phyloP scores from a whole-genome alignment of 2,797 vertebrate genomes.

The Catostomus latipinnis region DNA sequence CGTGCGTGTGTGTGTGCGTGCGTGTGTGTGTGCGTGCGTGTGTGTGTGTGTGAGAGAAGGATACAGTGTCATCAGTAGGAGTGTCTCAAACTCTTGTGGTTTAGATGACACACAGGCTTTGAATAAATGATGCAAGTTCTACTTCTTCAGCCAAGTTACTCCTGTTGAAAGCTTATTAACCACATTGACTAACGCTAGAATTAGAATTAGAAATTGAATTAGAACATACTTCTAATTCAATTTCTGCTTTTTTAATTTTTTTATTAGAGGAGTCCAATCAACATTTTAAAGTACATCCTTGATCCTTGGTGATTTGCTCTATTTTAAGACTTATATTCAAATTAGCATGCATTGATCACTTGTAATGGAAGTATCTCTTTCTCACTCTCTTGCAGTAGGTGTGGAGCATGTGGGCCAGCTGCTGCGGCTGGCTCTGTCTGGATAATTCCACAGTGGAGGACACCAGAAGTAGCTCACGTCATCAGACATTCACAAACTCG shows the following conservation, averaged over 20 bases:
- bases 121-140: slow-evolving; percentile 69
- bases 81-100: slow-evolving; percentile 41
- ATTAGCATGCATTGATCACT: neutral
- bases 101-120: slow-evolving; percentile 50
- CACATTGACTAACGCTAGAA: neutral
- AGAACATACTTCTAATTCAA: slow-evolving; percentile 12
- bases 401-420: slow-evolving; percentile 87
- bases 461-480: slow-evolving; percentile 56
- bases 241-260: neutral
- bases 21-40: too few species aligned
- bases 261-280: slow-evolving; percentile 2
- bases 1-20: neutral
- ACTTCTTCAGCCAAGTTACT: slow-evolving; percentile 55
- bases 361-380: slow-evolving; percentile 1
- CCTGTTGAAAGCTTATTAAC: slow-evolving; percentile 14
- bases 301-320: neutral
- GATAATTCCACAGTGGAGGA: slow-evolving; percentile 80
- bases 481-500: slow-evolving; percentile 87
- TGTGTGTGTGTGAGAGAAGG: neutral
- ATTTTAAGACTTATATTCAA: neutral
- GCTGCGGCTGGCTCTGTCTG: slow-evolving; percentile 92
- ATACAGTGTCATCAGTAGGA: slow-evolving; percentile 55
- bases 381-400: slow-evolving; percentile 33
- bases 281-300: neutral
- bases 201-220: too few species aligned